Evolutionary conservation across 2,113 vertebrate species (phyloP).

Genomic region (Nycticryphes semicollaris): DNA sequence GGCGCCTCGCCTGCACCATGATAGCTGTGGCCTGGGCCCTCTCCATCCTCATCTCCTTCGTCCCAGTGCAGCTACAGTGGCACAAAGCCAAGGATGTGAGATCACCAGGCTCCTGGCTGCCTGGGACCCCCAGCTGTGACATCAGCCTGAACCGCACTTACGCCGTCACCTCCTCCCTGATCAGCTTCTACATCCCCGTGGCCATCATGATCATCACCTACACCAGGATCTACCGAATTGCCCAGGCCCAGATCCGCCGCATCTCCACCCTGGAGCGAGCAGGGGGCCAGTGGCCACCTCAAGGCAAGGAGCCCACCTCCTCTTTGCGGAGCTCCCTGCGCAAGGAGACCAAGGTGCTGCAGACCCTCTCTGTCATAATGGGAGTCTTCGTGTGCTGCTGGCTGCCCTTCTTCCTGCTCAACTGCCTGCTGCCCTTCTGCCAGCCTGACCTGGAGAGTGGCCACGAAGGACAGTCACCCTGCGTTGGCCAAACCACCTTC

Average conservation of each 20-base stretch:
- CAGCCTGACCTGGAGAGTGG: background rate
- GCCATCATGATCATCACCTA: constrained; percentile 84
- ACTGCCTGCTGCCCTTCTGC: constrained; percentile 84
- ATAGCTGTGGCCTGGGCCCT: constrained; percentile 78
- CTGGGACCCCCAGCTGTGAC: constrained; percentile 65
- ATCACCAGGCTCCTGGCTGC: background rate
- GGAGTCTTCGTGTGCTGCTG: constrained; percentile 87
- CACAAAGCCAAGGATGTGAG: constrained; percentile 63
- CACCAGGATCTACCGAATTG: constrained; percentile 82
- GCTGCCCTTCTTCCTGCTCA: constrained; percentile 85
- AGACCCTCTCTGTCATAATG: constrained; percentile 84
- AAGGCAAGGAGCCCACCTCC: constrained; percentile 25
- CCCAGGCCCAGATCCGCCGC: constrained; percentile 82
- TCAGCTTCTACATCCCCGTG: constrained; percentile 80
- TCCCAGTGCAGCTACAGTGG: constrained; percentile 83
- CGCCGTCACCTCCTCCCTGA: constrained; percentile 77
- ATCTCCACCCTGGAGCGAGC: constrained; percentile 81
- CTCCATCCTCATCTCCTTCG: constrained; percentile 82
- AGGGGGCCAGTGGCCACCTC: constrained; percentile 58
- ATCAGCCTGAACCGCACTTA: constrained; percentile 81
- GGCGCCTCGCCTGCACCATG: constrained; percentile 78
- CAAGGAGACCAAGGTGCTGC: constrained; percentile 85
- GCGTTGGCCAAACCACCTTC: constrained; percentile 80
- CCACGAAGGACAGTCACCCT: constrained; percentile 30
- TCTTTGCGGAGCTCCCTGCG: constrained; percentile 77